Evolutionary conservation across 1,140 invertebrate genomes (phyloP).

Genomic region (Ladona fulva): DNA sequence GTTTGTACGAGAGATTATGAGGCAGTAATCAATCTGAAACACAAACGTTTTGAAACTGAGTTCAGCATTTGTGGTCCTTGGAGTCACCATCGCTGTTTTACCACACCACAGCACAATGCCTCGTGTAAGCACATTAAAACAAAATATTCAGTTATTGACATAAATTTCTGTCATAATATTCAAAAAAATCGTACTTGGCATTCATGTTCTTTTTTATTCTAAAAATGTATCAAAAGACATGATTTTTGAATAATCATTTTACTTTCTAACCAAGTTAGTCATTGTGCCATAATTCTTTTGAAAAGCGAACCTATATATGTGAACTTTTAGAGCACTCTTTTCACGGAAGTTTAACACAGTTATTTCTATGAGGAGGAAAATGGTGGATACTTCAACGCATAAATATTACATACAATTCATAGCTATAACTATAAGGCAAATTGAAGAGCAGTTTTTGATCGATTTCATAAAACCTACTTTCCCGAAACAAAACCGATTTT

Average conservation of each 20-base stretch:
- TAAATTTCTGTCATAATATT: background rate
- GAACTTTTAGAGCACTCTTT: background rate
- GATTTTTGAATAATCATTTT: background rate
- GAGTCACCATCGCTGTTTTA: background rate
- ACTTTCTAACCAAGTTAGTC: background rate
- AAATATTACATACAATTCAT: background rate
- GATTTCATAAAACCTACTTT: too few relatives aligned
- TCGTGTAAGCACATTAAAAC: constrained; percentile 6
- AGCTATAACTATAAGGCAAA: too few relatives aligned
- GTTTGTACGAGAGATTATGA: constrained; percentile 9
- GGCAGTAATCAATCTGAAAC: constrained; percentile 4
- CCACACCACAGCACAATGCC: constrained; percentile 6
- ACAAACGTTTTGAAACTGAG: constrained; percentile 9
- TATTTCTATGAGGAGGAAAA: background rate
- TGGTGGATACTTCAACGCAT: background rate
- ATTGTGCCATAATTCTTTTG: background rate
- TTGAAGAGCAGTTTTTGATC: too few relatives aligned
- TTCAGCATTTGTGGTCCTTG: constrained; percentile 4
- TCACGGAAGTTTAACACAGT: background rate
- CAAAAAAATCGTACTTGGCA: background rate
- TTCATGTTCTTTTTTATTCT: background rate
- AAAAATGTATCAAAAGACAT: background rate
- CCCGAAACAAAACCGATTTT: too few relatives aligned
- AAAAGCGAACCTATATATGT: background rate
- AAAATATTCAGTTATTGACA: constrained; percentile 8